A percentile compares a stretch with the other conserved stretches of the same genome.
Evolutionary conservation across 2,113 vertebrate genomes (phyloP).

Genomic region (Stomatorhinus ivindoensis): DNA sequence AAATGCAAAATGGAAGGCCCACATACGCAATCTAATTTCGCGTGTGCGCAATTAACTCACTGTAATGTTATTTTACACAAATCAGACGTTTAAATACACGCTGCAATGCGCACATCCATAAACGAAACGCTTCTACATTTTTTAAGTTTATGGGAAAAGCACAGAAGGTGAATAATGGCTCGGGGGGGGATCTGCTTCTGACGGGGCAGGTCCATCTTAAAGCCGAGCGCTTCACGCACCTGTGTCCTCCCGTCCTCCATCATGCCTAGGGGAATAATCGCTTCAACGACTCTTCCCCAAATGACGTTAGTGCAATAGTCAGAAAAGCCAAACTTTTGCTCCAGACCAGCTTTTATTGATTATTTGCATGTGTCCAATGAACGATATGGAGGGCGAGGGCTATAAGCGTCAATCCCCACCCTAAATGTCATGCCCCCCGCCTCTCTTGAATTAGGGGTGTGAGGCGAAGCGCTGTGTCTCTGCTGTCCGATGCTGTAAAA

Average conservation of each 20-base stretch:
- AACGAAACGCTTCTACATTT: neutral
- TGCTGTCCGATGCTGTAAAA: neutral
- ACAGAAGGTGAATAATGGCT: neutral
- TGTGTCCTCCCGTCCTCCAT: constrained; percentile 1
- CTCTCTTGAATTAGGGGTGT: neutral
- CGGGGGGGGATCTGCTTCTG: neutral
- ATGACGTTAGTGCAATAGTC: neutral
- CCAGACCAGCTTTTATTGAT: neutral
- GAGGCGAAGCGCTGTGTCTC: neutral
- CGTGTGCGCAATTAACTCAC: neutral
- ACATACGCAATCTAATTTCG: neutral
- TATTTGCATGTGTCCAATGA: neutral
- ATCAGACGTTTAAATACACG: neutral
- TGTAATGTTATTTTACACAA: neutral
- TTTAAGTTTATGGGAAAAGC: neutral
- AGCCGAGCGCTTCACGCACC: constrained; percentile 1
- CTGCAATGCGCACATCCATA: neutral
- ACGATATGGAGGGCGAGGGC: neutral
- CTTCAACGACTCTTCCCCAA: neutral
- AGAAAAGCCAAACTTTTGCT: neutral
- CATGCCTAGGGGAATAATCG: neutral
- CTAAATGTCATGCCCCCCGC: neutral
- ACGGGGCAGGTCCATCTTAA: neutral
- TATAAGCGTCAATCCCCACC: neutral
- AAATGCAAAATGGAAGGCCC: neutral